Conservation (phyloP, 2,888 invertebrate species). For the Drosophila cognata region DNA sequence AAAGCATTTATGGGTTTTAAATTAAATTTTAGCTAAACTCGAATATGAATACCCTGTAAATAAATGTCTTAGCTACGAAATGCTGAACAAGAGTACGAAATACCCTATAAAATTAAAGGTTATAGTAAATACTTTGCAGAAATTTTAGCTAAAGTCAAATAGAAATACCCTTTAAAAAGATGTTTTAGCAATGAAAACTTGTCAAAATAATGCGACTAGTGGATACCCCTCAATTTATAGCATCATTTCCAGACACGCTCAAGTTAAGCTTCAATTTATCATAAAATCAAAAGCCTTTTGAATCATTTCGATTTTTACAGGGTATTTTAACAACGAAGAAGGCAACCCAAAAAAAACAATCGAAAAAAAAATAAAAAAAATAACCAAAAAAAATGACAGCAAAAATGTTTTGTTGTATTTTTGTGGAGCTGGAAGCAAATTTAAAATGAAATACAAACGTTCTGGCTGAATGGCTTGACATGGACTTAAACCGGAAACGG, state of each 20-base stretch:
- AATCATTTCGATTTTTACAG: conserved; percentile 16
- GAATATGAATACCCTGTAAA: background rate
- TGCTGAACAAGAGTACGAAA: background rate
- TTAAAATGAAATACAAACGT: conserved; percentile 80
- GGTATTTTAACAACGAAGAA: conserved; percentile 28
- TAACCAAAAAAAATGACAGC: conserved; percentile 10
- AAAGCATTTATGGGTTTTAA: accelerated
- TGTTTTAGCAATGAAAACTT: background rate
- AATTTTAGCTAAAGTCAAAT: background rate
- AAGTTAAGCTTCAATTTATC: background rate
- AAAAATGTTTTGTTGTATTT: conserved; percentile 6
- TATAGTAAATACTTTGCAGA: no score
- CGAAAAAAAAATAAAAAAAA: background rate
- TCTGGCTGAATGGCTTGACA: conserved; percentile 81
- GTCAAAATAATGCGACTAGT: background rate
- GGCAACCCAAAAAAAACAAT: background rate
- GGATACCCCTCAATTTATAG: background rate
- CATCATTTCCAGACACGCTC: no score
- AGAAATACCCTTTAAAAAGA: background rate
- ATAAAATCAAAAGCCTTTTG: background rate
- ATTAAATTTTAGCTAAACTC: background rate
- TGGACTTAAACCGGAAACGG: conserved; percentile 81
- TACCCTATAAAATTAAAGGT: background rate
- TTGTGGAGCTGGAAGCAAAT: conserved; percentile 63
- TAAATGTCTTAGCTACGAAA: background rate